Base-by-base conservation (phyloP, 2,797 vertebrate genomes). In the Chelmon rostratus region DNA sequence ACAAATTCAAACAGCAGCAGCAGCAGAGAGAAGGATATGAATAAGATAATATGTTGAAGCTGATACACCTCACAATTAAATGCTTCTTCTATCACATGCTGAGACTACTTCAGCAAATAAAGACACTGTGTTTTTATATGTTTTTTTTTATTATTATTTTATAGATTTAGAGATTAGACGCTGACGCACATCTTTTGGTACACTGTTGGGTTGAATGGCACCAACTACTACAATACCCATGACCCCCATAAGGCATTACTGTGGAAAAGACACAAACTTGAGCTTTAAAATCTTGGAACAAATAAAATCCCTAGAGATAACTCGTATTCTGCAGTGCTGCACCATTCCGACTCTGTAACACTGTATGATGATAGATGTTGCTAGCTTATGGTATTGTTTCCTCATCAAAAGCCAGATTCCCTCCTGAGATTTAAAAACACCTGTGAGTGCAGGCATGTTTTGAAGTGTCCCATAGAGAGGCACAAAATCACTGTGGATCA, bases 1-100 rank as follows among this genome's bases (percentile, higher is more conserved):
- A 19, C n/a, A 73, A 71, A 73, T 81, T 81, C 58, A 79, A 53
- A 61, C 53, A 69, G 57, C 67, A 23, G 65, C 70, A 40, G 40
- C 46, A 37, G 42, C 33, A 65, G 19, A 79, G 63, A 64, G 15
- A 62, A 63, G 21, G 12, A 53, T 42, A 58, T 63, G 62, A 47
- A 59, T 67, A 25, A 56, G 57, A 71, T 66, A 70, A 57, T 25
- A 73, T 76, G 64, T 63, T 6, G 13, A 69, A 68, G 18, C 62
- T 68, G 47, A 70, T 74, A 56, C 15, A 53, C 38, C 19, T 18
- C 6, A 10, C 35, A 64, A 64, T 75, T 49, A 19, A 31, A 67
- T 64, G 4, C 13, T 68, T 61, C 25, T 33, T 59, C 0, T 68
- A 40, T 54, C 5, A n/a, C 35, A 21, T 6, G 23, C 21, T 31